Percentiles rank a stretch among this genome's conserved stretches.
Evolutionary conservation across 2,888 invertebrate species (phyloP).

Genomic region (Pterobdella sp.): DNA sequence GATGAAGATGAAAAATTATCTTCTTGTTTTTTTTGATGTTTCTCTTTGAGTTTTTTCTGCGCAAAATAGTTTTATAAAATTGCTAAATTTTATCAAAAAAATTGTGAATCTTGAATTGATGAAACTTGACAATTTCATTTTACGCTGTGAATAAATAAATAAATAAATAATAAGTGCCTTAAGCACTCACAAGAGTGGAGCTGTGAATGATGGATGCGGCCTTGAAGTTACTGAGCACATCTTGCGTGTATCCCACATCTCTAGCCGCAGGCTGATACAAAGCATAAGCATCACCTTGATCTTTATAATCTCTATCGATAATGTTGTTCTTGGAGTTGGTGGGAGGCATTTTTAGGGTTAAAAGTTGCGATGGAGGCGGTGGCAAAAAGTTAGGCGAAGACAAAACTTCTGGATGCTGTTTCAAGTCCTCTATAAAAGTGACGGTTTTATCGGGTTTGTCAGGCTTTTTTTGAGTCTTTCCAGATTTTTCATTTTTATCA

Average conservation of each 20-base stretch:
- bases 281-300: not conserved
- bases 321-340: not conserved
- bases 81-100: no score
- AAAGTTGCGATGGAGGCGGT: not conserved
- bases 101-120: no score
- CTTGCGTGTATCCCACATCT: not conserved
- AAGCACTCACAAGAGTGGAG: not conserved
- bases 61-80: no score
- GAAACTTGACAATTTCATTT: no score
- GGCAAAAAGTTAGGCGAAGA: not conserved
- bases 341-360: not conserved
- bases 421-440: no score
- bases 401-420: no score
- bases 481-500: no score
- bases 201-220: slow-evolving; percentile 10
- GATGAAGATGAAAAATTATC: not conserved
- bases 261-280: not conserved
- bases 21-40: not conserved
- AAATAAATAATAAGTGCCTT: no score
- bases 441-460: no score
- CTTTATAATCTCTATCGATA: not conserved
- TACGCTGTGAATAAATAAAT: no score
- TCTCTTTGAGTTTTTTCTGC: not conserved
- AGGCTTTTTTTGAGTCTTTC: no score
- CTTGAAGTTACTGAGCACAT: not conserved